Conservation (phyloP, 1,140 invertebrate species). For the Andricus grossulariae region DNA sequence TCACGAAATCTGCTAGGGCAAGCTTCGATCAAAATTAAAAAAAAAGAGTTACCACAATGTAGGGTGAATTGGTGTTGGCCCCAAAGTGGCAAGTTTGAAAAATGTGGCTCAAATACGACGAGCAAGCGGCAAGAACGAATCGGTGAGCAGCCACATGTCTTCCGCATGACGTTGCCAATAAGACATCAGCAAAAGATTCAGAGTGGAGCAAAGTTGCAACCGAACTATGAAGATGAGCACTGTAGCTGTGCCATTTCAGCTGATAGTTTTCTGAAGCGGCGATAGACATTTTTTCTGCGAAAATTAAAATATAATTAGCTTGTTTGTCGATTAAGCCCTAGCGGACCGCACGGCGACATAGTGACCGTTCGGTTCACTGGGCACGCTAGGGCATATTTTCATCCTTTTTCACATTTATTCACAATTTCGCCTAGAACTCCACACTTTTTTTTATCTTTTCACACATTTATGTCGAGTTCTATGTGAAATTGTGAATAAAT, state of each 20-base stretch:
- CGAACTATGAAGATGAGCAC: constrained; percentile 86
- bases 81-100: constrained; percentile 75
- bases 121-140: constrained; percentile 89
- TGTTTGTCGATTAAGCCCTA: no score
- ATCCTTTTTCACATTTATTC: no score
- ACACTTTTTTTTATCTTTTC: no score
- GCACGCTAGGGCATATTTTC: no score
- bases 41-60: constrained; percentile 65
- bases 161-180: constrained; percentile 87
- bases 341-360: no score
- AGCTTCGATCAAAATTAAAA: neutral
- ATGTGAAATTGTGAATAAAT: no score
- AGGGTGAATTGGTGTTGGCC: constrained; percentile 72
- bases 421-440: no score
- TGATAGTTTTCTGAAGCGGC: constrained; percentile 85
- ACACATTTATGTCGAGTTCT: no score
- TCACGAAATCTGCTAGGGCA: no score
- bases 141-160: constrained; percentile 90
- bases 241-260: constrained; percentile 91
- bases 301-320: no score
- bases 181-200: constrained; percentile 89
- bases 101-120: constrained; percentile 78
- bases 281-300: constrained; percentile 71
- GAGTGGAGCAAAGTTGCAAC: constrained; percentile 86
- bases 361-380: no score